A percentile compares a stretch with the other conserved stretches of the same genome.
Conservation (phyloP, 2,888 invertebrate genomes). For the Hyposoter dolosus region DNA sequence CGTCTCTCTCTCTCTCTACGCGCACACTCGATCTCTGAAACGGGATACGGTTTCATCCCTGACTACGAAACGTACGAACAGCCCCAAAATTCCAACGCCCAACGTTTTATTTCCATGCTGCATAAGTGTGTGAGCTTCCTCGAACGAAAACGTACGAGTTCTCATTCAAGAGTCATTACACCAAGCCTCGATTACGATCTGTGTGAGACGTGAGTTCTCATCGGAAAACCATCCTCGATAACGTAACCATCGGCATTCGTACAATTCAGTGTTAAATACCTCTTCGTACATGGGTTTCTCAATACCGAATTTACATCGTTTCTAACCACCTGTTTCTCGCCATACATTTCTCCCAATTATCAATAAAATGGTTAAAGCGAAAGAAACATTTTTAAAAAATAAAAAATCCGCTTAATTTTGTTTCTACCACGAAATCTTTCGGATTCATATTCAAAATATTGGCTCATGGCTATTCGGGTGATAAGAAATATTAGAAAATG, state of each 20-base stretch:
- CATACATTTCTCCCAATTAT: neutral
- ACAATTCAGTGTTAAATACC: conserved; percentile 6
- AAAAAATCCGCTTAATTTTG: too few species aligned
- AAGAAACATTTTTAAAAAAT: too few species aligned
- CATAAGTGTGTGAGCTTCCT: neutral
- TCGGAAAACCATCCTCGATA: conserved; percentile 2
- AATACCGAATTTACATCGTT: neutral
- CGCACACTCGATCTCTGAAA: neutral
- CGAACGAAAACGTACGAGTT: neutral
- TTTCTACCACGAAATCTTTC: too few species aligned
- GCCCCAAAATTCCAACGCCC: neutral
- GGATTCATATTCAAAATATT: too few species aligned
- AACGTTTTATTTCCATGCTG: neutral
- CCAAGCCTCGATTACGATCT: conserved; percentile 8
- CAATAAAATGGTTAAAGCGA: neutral
- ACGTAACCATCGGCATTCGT: neutral
- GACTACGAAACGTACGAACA: neutral
- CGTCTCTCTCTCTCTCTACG: neutral
- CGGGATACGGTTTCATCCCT: neutral
- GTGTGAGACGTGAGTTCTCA: neutral
- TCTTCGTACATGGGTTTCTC: neutral
- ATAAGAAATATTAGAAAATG: too few species aligned
- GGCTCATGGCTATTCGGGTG: too few species aligned
- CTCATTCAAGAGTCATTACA: conserved; percentile 1
- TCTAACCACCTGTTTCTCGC: neutral